These are phyloP conservation scores for Tachina lurida DNA, from an alignment of 2,888 invertebrate genomes.

Conservation along the genomic window DNA sequence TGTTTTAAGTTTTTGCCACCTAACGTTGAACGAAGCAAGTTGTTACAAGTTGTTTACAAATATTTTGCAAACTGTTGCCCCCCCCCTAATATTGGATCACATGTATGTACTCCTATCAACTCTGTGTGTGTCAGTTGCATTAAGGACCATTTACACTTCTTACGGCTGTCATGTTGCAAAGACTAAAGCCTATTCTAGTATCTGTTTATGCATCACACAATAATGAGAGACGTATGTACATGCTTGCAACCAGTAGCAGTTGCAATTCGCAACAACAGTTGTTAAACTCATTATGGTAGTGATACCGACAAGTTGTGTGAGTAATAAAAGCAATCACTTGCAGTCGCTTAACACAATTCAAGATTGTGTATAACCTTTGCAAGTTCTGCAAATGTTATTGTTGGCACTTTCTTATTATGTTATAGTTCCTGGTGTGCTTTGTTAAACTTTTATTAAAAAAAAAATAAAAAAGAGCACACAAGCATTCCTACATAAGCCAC, in stretches of 20 bases:
- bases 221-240: not conserved
- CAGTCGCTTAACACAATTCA: constrained; percentile 14
- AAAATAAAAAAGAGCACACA: not conserved
- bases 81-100: not conserved
- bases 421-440: constrained; percentile 44
- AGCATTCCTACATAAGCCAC: not conserved
- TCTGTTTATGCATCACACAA: not conserved
- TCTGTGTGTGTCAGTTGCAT: not conserved
- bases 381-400: constrained; percentile 3
- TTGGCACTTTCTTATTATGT: constrained; percentile 3
- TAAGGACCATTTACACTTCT: not conserved
- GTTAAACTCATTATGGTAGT: not conserved
- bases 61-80: not conserved
- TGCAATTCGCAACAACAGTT: constrained; percentile 5
- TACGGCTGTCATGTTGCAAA: constrained; percentile 12
- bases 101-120: not conserved
- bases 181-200: not conserved
- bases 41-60: not conserved
- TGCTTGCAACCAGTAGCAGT: not conserved
- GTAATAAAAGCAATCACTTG: constrained; percentile 31
- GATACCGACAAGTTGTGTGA: constrained; percentile 3
- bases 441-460: constrained; percentile 25
- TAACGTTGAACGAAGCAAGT: no score
- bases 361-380: constrained; percentile 34
- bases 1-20: no score